Conservation (phyloP, 2,888 invertebrate genomes). For the Sarcophaga rosellei region DNA sequence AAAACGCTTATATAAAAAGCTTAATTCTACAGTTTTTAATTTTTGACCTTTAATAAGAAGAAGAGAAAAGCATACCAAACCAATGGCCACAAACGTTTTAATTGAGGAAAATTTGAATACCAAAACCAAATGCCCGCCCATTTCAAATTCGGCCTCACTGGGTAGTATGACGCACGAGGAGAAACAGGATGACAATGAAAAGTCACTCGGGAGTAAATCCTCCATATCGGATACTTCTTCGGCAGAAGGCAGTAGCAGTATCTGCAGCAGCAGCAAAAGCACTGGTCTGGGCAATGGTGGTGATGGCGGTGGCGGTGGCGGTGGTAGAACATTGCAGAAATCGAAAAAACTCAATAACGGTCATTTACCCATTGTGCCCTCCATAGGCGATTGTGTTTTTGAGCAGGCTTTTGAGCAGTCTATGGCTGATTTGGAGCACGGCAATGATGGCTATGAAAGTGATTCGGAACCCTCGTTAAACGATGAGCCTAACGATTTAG, state of each 20-base stretch:
- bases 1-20: background rate
- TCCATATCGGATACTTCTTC: slow-evolving; percentile 67
- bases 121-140: slow-evolving; percentile 50
- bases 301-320: background rate
- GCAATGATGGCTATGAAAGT: slow-evolving; percentile 78
- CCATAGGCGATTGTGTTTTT: slow-evolving; percentile 77
- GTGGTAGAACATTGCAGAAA: slow-evolving; percentile 39
- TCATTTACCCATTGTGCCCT: slow-evolving; percentile 32
- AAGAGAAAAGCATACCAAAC: background rate
- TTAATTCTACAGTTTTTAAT: background rate
- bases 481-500: slow-evolving; percentile 56
- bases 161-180: slow-evolving; percentile 70
- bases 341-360: slow-evolving; percentile 29
- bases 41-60: slow-evolving; percentile 1
- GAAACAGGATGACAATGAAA: slow-evolving; percentile 69
- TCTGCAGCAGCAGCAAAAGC: no score
- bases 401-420: slow-evolving; percentile 79
- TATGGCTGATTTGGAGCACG: slow-evolving; percentile 79
- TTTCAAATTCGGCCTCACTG: slow-evolving; percentile 55
- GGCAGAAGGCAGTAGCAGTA: slow-evolving; percentile 48
- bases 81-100: slow-evolving; percentile 78
- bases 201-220: slow-evolving; percentile 61
- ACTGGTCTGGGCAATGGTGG: background rate
- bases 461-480: slow-evolving; percentile 76
- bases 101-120: slow-evolving; percentile 72